phyloP scores from a whole-genome alignment of 2,797 vertebrate genomes.

The Acanthiza pusilla region DNA sequence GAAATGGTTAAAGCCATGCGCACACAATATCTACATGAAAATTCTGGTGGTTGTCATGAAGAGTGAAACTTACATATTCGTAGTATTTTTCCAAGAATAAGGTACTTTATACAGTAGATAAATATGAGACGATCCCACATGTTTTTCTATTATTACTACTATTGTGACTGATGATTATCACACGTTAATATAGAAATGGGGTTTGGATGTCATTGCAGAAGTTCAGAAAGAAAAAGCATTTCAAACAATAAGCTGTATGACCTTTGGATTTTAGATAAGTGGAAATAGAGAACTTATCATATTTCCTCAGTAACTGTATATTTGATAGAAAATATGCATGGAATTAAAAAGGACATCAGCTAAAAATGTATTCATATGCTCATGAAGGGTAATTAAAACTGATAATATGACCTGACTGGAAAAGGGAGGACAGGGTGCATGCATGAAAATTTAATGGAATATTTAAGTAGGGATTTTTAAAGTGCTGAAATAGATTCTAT shows the following conservation, averaged over 20 bases:
- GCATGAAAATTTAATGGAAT: not conserved
- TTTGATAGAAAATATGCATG: not conserved
- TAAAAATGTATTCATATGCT: not conserved
- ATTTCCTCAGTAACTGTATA: not conserved
- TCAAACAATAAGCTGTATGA: not conserved
- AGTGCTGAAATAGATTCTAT: not conserved
- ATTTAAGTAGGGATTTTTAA: not conserved
- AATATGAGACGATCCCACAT: not conserved
- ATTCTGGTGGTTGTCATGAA: not conserved
- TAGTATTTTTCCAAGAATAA: not conserved
- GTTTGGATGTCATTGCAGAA: not conserved
- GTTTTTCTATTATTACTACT: not conserved
- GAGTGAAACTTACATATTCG: not conserved
- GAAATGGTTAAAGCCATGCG: not conserved
- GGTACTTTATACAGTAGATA: not conserved
- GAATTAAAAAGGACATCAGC: not conserved
- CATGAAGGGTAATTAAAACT: conserved; percentile 10
- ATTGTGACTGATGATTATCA: not conserved
- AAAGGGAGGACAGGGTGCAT: not conserved
- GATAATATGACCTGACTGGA: not conserved
- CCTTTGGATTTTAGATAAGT: not conserved
- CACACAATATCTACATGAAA: not conserved
- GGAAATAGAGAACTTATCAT: not conserved
- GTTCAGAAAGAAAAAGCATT: not conserved
- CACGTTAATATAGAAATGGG: not conserved